These are phyloP conservation scores for Heliothis peltigera DNA, from an alignment of 2,888 invertebrate genomes.

Conservation along the genomic window DNA sequence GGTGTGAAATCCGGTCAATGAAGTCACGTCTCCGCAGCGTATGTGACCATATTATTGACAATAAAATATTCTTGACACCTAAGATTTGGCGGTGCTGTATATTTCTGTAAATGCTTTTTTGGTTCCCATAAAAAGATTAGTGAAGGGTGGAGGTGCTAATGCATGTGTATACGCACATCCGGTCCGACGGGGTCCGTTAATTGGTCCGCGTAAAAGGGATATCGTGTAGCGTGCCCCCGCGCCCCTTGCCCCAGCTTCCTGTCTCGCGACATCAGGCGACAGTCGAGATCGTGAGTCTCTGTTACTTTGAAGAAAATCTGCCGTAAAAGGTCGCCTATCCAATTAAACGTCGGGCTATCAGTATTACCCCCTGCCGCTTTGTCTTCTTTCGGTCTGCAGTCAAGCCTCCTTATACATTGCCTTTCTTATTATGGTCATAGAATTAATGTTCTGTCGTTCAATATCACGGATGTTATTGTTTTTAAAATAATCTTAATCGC, in stretches of 20 bases:
- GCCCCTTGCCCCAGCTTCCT: conserved; percentile 79
- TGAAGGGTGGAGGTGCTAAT: conserved; percentile 88
- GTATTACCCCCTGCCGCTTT: conserved; percentile 70
- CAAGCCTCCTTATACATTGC: conserved; percentile 65
- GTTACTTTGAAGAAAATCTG: conserved; percentile 71
- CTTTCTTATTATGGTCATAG: conserved; percentile 52
- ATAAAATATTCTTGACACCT: conserved; percentile 57
- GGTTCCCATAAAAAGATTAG: conserved; percentile 83
- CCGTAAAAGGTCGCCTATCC: conserved; percentile 73
- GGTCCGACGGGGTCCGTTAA: conserved; percentile 88
- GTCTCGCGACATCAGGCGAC: conserved; percentile 74
- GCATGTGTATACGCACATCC: conserved; percentile 86
- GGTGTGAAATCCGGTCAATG: conserved; percentile 75
- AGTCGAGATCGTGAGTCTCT: conserved; percentile 74
- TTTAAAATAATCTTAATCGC: conserved; percentile 59
- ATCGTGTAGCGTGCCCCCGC: conserved; percentile 84
- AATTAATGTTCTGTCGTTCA: conserved; percentile 48
- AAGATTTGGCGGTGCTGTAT: conserved; percentile 71
- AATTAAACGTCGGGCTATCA: conserved; percentile 73
- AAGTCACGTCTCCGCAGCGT: conserved; percentile 71
- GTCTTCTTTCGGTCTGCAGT: conserved; percentile 68
- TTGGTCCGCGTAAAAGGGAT: conserved; percentile 89
- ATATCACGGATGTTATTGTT: conserved; percentile 57
- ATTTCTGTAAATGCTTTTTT: conserved; percentile 74
- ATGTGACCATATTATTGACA: conserved; percentile 63